Evolutionary conservation across 2,888 invertebrate species (phyloP).

Genomic region (Scaptomyza flava): DNA sequence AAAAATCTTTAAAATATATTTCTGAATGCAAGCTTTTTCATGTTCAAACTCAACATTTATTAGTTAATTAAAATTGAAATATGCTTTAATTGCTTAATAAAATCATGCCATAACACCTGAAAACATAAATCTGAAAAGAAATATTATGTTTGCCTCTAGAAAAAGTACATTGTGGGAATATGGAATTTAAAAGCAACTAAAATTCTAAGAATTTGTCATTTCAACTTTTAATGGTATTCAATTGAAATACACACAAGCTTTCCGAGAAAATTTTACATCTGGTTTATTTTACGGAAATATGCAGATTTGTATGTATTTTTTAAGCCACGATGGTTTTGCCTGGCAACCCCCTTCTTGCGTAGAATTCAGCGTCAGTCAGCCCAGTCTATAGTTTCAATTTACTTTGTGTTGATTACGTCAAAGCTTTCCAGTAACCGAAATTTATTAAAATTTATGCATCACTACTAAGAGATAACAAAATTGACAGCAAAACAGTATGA

Average conservation of each 20-base stretch:
- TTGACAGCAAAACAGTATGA: slow-evolving; percentile 1
- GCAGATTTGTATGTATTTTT: not conserved
- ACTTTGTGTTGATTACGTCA: not conserved
- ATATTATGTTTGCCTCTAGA: not conserved
- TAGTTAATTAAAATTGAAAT: too few species aligned
- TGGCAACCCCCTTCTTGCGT: not conserved
- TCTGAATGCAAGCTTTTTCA: too few species aligned
- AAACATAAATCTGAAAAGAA: not conserved
- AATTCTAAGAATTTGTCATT: not conserved
- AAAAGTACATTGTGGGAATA: not conserved
- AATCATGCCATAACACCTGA: not conserved
- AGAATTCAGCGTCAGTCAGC: not conserved
- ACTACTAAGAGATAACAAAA: slow-evolving; percentile 4
- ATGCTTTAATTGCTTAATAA: too few species aligned
- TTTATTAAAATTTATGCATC: slow-evolving; percentile 11
- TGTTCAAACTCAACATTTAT: too few species aligned
- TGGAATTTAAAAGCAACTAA: not conserved
- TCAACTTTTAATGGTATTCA: not conserved
- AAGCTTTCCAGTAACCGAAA: not conserved
- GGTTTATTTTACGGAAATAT: not conserved
- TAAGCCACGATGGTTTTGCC: not conserved
- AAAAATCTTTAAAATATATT: too few species aligned
- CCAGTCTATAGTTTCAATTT: slow-evolving; percentile 1
- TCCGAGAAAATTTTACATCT: not conserved
- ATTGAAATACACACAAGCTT: not conserved